Base-by-base conservation (phyloP, 2,113 vertebrate species). In the Etheostoma spectabile region DNA sequence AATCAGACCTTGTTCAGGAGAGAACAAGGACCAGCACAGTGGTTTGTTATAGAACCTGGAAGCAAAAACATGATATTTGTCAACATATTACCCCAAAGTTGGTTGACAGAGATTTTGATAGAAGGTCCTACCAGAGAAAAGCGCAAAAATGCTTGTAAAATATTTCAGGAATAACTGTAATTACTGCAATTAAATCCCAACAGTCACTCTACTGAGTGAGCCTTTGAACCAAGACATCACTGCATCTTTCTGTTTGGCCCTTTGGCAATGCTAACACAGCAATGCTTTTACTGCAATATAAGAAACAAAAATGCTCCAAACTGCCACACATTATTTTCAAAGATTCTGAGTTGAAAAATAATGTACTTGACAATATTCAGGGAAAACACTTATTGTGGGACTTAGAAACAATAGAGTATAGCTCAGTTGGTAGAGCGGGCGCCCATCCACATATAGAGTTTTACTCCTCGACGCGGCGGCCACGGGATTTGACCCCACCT, bases 1-100 rank as follows among this genome's bases (percentile, higher is more conserved):
- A 94, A 94, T 94, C 82, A 94, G 93, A 80, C 85, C 86, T 86
- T 91, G 82, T 91, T 90, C 84, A 78, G 80, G 62, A 4, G 75
- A 85, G 80, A 92, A 91, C 71, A 86, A 90, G 60, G 69, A 89
- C 73, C 84, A 68, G 83, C 82, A 84, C 73, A 42, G 72, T 64
- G 77, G 60, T 90, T 91, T 85, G 86, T 86, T 89, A 84, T 45
- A 79, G 83, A 80, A 59, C 42, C 76, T 66, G 77, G 30, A 62
- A 88, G 38, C 10, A 46, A 86, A 81, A 80, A 72, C 57, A 56
- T 27, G 30, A 85, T 74, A 71, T 30, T 30, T 49, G 22, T 55
- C 21, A 35, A 69, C 24, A 45, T 35, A 65, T 71, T 74, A 52
- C 27, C 27, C 19, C 46, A 59, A 60, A 33, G 24, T 35, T 76